Base-by-base conservation (phyloP, 2,888 invertebrate genomes). In the Eubasilissa splendida region DNA sequence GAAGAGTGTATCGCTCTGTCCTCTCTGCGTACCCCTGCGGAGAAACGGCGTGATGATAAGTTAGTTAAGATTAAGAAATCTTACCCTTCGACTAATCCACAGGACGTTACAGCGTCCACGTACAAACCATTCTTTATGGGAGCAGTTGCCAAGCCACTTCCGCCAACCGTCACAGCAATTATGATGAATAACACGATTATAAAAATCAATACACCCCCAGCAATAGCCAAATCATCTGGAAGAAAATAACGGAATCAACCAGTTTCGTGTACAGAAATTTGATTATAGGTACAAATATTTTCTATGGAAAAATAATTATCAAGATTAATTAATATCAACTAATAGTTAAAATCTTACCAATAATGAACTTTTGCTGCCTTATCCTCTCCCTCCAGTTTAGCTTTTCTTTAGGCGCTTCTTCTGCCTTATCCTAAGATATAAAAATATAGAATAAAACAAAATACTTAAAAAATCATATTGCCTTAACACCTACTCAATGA, bases 1-100 rank as follows among this genome's bases (percentile, higher is more conserved):
- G 22, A 22, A 22, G 22, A 22, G 22, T 22, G 1, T 22, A 22
- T 0, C 22, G 22, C 22, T 22, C 22, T 22, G 22, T 22, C 22
- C 22, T 22, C 22, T 22, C 22, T 22, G 22, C 22, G 1, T 22
- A 22, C 22, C 22, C 22, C 22, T 22, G 22, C 1, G 1, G 22
- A 22, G 22, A 22, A 22, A 22, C 22, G 0, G 22, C 1, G 22
- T 22, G 22, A 22, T 22, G 22, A 22, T 22, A 22, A 22, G 22
- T 22, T 22, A 22, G 22, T 22, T 22, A 22, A 68, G 33, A 12
- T 73, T 8, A 58, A 58, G 12, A 11, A n/a, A 66, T 50, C 86
- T 86, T 87, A 94, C 93, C 96, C 96, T 88, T 96, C 94, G 42
- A 96, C 94, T 82, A 90, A 91, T 75, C 96, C 96, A 86, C 96